These are phyloP conservation scores for Xylota sylvarum DNA, from an alignment of 2,888 invertebrate genomes.

Conservation along the genomic window DNA sequence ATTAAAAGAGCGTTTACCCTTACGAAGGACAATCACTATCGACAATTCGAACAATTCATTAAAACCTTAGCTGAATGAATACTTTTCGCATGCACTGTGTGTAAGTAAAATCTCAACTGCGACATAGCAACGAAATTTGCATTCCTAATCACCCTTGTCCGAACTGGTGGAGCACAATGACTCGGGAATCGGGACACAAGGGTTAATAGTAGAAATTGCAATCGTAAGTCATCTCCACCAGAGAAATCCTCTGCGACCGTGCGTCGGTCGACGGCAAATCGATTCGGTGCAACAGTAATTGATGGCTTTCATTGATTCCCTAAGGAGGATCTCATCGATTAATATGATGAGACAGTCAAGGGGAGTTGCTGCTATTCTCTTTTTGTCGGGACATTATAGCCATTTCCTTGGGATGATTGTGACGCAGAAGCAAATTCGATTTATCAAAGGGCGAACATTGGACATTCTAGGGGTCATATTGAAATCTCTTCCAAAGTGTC, in stretches of 20 bases:
- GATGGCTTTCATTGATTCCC: constrained; percentile 69
- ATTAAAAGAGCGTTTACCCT: no score
- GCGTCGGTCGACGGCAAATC: constrained; percentile 8
- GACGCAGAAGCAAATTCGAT: constrained; percentile 4
- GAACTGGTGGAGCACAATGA: constrained; percentile 20
- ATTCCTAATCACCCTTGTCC: constrained; percentile 60
- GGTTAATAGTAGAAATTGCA: constrained; percentile 54
- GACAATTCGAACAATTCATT: no score
- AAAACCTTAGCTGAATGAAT: background rate
- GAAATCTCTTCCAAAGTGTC: background rate
- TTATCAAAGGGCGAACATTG: constrained; percentile 13
- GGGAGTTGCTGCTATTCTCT: constrained; percentile 16
- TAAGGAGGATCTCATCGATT: constrained; percentile 59
- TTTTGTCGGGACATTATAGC: background rate
- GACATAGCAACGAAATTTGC: constrained; percentile 43
- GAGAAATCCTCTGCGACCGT: constrained; percentile 43
- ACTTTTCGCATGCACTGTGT: constrained; percentile 11
- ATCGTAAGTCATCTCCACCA: constrained; percentile 53
- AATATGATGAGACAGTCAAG: constrained; percentile 60
- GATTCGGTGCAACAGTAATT: constrained; percentile 66
- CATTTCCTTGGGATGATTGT: background rate
- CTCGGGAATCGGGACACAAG: constrained; percentile 25
- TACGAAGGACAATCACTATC: no score
- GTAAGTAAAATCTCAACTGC: constrained; percentile 19
- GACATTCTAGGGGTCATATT: background rate